These are phyloP conservation scores for Chironomus tentans DNA, from an alignment of 2,888 invertebrate species.

Conservation along the genomic window DNA sequence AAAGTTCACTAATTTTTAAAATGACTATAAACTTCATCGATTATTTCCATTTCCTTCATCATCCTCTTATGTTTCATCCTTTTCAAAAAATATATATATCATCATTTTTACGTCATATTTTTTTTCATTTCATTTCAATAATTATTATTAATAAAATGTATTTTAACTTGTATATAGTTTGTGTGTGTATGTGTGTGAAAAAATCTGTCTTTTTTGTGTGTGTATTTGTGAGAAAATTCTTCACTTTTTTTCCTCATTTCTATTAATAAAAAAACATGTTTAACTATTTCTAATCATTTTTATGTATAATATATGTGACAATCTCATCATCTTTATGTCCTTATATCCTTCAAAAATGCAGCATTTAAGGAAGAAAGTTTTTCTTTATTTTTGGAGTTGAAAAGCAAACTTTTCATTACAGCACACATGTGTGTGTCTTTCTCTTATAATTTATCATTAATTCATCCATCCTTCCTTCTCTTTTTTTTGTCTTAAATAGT, in stretches of 20 bases:
- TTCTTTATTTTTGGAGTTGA: neutral
- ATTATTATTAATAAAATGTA: neutral
- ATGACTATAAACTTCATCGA: neutral
- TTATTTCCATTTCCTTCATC: neutral
- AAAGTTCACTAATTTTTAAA: neutral
- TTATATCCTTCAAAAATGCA: too few species aligned
- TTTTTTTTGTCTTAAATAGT: constrained; percentile 1
- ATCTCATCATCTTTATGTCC: too few species aligned
- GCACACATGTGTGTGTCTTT: neutral
- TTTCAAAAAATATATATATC: neutral
- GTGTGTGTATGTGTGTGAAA: too few species aligned
- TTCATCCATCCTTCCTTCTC: neutral
- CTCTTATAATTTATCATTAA: neutral
- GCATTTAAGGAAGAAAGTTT: too few species aligned
- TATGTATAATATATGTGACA: too few species aligned
- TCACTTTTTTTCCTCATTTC: too few species aligned
- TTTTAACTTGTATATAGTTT: neutral
- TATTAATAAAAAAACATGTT: too few species aligned
- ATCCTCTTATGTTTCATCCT: neutral
- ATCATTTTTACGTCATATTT: neutral
- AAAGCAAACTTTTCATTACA: neutral
- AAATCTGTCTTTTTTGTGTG: too few species aligned
- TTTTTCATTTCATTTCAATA: too few species aligned
- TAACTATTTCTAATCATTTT: too few species aligned
- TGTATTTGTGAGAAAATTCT: too few species aligned